Evolutionary conservation across 1,140 invertebrate species (phyloP), one percentile per base, ranked within the genome.

Genomic region (Drosophila bipectinata): DNA sequence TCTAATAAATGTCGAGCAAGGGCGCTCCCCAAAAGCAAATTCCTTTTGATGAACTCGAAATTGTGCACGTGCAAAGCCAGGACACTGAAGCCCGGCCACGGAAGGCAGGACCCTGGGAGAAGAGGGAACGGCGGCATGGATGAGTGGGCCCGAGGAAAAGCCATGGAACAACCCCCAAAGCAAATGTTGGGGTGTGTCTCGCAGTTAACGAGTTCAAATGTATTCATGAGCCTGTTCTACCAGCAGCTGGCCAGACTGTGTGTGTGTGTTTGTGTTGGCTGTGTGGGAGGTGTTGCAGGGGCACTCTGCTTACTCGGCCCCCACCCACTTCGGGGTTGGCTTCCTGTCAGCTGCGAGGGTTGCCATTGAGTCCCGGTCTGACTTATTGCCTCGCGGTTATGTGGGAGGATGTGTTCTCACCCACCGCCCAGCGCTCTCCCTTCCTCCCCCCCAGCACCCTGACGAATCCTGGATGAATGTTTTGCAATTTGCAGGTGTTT

Each of bases 131-230:
- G 10, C 34, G 34, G 34, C 34, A 37, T 57, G 49, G 60, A 67
- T 67, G 63, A 63, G 59, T 67, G 63, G 51, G 60, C 39, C 39
- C 32, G 24, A 12, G 55, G 59, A 32, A 34, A 66, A 59, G 57
- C 49, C 44, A 26, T 14, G 39, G 15, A 80, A 68, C 77, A 72
- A 80, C 78, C 78, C 78, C 62, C 73, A 30, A 45, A 58, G 48
- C 56, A 56, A 60, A 67, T 82, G 63, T 72, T 76, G 63, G 71
- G 67, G 77, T 81, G 84, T 77, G 84, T 79, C 34, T 37, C 72
- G 61, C 53, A 77, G 82, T 87, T 90, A 90, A 90, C 87, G 87
- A 90, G 87, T 83, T 80, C 87, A 90, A 90, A 90, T 90, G 82
- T 90, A 90, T 90, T 90, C 87, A 90, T 90, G 82, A 90, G 87